Evolutionary conservation across 2,113 vertebrate species (phyloP).

Genomic region (Gavialis gangeticus): DNA sequence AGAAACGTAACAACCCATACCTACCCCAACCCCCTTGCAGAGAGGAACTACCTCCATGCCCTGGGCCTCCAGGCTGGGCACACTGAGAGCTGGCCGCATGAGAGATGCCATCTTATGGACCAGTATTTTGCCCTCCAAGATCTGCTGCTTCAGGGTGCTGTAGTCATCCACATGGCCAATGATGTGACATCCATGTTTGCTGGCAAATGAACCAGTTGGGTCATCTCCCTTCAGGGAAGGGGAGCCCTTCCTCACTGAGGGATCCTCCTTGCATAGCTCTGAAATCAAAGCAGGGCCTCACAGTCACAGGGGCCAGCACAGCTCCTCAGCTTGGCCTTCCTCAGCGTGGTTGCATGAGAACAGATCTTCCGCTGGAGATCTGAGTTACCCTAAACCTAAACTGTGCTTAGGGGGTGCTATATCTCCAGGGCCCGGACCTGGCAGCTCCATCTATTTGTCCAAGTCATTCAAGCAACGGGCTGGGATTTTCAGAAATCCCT

Average conservation of each 20-base stretch:
- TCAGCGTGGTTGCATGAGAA: neutral
- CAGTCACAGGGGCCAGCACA: neutral
- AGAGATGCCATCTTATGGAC: slow-evolving; percentile 79
- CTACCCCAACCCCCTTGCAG: neutral
- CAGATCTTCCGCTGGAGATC: neutral
- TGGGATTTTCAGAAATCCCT: no score
- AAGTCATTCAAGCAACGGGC: neutral
- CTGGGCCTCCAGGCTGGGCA: slow-evolving; percentile 48
- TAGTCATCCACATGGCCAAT: slow-evolving; percentile 84
- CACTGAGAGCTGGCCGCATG: slow-evolving; percentile 32
- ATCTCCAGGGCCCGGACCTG: neutral
- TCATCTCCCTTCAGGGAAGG: slow-evolving; percentile 82
- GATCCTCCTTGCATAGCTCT: slow-evolving; percentile 18
- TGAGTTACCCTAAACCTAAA: neutral
- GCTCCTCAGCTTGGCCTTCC: neutral
- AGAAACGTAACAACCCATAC: no score
- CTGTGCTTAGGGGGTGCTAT: no score
- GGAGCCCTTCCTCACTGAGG: slow-evolving; percentile 11
- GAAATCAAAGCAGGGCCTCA: neutral
- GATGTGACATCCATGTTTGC: slow-evolving; percentile 74
- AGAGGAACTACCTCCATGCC: slow-evolving; percentile 71
- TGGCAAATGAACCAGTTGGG: slow-evolving; percentile 54
- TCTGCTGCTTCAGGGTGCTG: slow-evolving; percentile 83
- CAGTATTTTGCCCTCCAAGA: slow-evolving; percentile 81
- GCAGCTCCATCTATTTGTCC: fast-evolving